Percentiles rank a stretch among this genome's conserved stretches.
These are phyloP conservation scores for Centropus bengalensis DNA, from an alignment of 2,113 vertebrate species.

Conservation along the genomic window DNA sequence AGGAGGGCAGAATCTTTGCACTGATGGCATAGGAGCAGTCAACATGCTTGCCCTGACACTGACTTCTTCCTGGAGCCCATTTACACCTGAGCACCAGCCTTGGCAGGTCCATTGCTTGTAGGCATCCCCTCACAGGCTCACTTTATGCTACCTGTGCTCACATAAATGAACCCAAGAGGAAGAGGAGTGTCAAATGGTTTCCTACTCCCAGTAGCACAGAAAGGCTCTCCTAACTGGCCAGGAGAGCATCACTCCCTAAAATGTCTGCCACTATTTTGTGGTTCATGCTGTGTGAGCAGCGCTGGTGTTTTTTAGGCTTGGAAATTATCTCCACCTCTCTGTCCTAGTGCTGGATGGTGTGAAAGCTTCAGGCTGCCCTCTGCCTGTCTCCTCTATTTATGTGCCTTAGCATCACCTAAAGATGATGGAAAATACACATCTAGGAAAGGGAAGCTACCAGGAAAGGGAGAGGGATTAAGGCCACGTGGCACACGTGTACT, in stretches of 20 bases:
- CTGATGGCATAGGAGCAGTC: background rate
- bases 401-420: background rate
- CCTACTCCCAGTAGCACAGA: background rate
- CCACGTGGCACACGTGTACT: background rate
- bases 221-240: background rate
- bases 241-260: background rate
- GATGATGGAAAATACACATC: background rate
- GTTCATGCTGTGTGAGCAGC: fast-evolving
- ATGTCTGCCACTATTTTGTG: background rate
- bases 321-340: background rate
- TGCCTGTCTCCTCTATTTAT: background rate
- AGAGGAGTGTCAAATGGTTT: background rate
- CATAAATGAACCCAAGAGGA: background rate
- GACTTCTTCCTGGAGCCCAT: background rate
- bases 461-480: background rate
- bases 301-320: background rate
- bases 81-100: background rate
- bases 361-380: background rate
- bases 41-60: fast-evolving
- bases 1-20: fast-evolving
- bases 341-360: background rate
- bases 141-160: background rate
- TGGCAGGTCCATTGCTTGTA: background rate
- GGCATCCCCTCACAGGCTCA: background rate
- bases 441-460: background rate